Evolutionary conservation across 1,140 invertebrate genomes (phyloP), one percentile per base, ranked within the genome.

Genomic region (Aphelenchoides fujianensis): DNA sequence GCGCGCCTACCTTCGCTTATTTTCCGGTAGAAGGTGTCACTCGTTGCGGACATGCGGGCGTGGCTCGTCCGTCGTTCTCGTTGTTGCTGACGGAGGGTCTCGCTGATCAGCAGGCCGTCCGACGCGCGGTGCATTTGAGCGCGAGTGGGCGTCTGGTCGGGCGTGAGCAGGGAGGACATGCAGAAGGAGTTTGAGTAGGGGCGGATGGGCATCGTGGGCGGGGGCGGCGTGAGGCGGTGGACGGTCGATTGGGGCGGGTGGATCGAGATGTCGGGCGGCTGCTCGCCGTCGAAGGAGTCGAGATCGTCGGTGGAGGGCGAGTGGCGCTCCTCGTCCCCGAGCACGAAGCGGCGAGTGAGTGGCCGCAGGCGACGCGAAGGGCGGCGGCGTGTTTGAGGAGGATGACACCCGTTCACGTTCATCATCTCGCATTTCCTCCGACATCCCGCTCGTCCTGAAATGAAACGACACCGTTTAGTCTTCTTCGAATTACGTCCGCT

Each of bases 121-220:
- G 59, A 61, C n/a, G 59, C n/a, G n/a, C 59, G n/a, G 36, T 61
- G 59, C 16, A 61, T 61, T 19, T 31, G 31, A 35, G 59, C 30
- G n/a, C 59, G n/a, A 16, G 2, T 61, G 2, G 59, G 59, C 41
- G 41, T 23, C 30, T n/a, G n/a, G 2, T 61, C 59, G 59, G 59
- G 16, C 28, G n/a, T 61, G 2, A 61, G 36, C n/a, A 61, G 27
- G 16, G 59, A 61, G 12, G 41, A 12, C 36, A 16, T 31, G 31
- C 59, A 61, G 27, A 61, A 19, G 31, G 59, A 61, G 36, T 61
- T 61, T 27, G 59, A 61, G 36, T 61, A 34, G 2, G 59, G 59
- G 36, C 59, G 59, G 16, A 61, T 19, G n/a, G 59, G 16, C 16
- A 34, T 16, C 41, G 23, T 48, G 12, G 41, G 41, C n/a, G n/a